phyloP scores from a whole-genome alignment of 2,113 vertebrate genomes.

The Chlamydotis undulata region DNA sequence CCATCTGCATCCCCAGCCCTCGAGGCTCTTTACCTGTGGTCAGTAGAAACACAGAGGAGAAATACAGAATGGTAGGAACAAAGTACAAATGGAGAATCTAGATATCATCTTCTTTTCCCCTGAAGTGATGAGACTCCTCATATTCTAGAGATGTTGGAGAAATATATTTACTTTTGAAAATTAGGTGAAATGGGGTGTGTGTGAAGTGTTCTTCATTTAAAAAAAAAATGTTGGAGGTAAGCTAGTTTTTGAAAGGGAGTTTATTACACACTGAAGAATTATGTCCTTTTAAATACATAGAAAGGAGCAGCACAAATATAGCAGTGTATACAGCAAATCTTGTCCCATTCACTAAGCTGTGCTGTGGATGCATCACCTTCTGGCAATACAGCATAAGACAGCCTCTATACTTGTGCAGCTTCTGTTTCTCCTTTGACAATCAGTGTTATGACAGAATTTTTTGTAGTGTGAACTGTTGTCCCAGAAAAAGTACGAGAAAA shows the following conservation, averaged over 20 bases:
- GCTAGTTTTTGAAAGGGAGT: not conserved
- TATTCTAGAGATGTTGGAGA: not conserved
- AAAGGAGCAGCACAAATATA: not conserved
- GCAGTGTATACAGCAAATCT: not conserved
- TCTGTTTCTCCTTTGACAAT: not conserved
- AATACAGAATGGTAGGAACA: not conserved
- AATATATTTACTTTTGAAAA: not conserved
- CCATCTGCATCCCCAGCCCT: not conserved
- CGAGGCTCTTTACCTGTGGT: not conserved
- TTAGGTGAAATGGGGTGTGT: not conserved
- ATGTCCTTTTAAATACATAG: not conserved
- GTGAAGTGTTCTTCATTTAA: not conserved
- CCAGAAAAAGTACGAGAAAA: not conserved
- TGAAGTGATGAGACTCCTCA: not conserved
- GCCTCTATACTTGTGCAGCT: not conserved
- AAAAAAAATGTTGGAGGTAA: not conserved
- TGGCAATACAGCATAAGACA: not conserved
- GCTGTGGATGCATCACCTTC: not conserved
- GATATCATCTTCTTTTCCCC: not conserved
- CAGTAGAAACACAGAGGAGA: not conserved
- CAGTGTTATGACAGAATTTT: not conserved
- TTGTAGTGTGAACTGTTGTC: not conserved
- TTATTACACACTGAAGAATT: not conserved
- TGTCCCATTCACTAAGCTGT: not conserved
- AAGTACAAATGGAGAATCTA: not conserved